Evolutionary conservation across 2,888 invertebrate species (phyloP), one percentile per base, ranked within the genome.

Genomic region (Acanthosepion lycidas): DNA sequence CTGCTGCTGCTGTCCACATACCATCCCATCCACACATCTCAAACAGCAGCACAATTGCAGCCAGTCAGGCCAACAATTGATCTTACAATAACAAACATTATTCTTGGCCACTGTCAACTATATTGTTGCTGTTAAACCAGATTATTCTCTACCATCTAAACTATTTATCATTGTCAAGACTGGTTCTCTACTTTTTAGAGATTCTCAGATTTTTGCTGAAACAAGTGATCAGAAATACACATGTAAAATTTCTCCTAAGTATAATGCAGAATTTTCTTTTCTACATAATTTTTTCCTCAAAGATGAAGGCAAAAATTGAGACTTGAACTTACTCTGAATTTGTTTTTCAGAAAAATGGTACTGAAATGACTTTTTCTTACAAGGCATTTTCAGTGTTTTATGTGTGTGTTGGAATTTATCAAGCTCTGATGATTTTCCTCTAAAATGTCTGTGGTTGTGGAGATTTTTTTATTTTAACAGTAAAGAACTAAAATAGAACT

Each of bases 141-240:
- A 93, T 49, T 28, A 53, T 53, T 49, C 28, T 53, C 93, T 93
- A n/a, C 53, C 93, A 53, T 49, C 28, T 49, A 49, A 59, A 64
- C 48, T 48, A 94, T 94, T 64, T 55, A 53, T 94, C 55, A 94
- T 94, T 55, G 23, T 64, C 53, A 64, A 94, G 55, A 64, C 64
- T 55, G 55, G 94, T 94, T 94, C 94, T 64, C 94, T 78, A 78
- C 78, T 78, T 78, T 94, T 94, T 28, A 48, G 55, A 94, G 94
- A 64, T 94, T 64, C 64, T 59, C 64, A 64, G 64, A 42, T 33
- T 94, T 94, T 93, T 93, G 49, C 28, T 28, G 51, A 49, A 92
- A 49, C n/a, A 93, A 53, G 49, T 93, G 51, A 93, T 93, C 93
- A 18, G 51, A 93, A 93, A 93, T 49, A 93, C 49, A 93, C 93